Conservation (phyloP, 1,140 invertebrate species). For the Nylanderia fulva region DNA sequence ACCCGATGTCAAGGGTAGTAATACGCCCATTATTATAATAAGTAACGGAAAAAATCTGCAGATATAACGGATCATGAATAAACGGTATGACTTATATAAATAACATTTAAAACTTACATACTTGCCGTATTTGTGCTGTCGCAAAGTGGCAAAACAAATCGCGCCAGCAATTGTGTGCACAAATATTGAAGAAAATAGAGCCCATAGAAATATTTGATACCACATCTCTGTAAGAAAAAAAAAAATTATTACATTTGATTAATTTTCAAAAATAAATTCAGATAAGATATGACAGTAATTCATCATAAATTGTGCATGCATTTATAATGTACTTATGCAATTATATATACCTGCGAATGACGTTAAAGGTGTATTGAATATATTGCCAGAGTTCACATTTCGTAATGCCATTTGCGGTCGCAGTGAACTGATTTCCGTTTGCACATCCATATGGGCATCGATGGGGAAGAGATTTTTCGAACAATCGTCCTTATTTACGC, state of each 20-base stretch:
- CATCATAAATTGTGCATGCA: neutral
- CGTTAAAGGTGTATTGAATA: slow-evolving; percentile 79
- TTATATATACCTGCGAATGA: slow-evolving; percentile 80
- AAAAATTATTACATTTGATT: neutral
- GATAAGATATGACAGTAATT: neutral
- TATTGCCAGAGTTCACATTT: slow-evolving; percentile 67
- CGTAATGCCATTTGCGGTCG: slow-evolving; percentile 62
- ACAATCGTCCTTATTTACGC: neutral
- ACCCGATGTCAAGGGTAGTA: slow-evolving; percentile 94
- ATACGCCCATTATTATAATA: slow-evolving; percentile 94
- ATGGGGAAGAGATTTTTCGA: neutral
- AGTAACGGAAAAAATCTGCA: slow-evolving; percentile 93
- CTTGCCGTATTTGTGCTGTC: slow-evolving; percentile 97
- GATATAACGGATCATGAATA: slow-evolving; percentile 31
- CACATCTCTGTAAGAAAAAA: slow-evolving; percentile 96
- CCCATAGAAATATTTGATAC: slow-evolving; percentile 98
- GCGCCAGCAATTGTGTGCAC: slow-evolving; percentile 96
- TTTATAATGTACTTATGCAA: neutral
- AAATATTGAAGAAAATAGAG: slow-evolving; percentile 96
- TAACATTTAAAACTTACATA: slow-evolving; percentile 77
- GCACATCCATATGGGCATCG: slow-evolving; percentile 46
- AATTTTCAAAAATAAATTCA: neutral
- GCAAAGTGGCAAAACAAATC: slow-evolving; percentile 94
- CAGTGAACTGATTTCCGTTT: slow-evolving; percentile 60
- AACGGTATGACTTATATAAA: neutral